phyloP scores from a whole-genome alignment of 2,797 vertebrate species.

The Capromys pilorides region DNA sequence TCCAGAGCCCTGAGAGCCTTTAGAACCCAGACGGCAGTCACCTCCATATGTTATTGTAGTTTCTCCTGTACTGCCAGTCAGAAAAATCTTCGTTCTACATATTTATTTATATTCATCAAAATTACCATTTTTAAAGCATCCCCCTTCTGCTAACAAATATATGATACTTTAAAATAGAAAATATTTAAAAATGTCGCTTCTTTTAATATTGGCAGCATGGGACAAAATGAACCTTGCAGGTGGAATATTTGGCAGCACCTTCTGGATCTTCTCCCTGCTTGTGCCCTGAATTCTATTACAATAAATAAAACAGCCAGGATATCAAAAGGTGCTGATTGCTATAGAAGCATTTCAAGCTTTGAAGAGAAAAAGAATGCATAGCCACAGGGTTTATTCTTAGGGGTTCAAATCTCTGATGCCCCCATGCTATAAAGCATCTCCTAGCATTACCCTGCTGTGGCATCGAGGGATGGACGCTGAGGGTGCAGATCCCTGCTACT shows the following conservation, averaged over 20 bases:
- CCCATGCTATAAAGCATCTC: not conserved
- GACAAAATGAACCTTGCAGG: not conserved
- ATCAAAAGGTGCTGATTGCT: not conserved
- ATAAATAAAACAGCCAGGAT: not conserved
- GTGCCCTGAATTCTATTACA: not conserved
- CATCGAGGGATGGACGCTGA: not conserved
- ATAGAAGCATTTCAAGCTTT: not conserved
- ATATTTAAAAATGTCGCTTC: not conserved
- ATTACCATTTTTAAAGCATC: not conserved
- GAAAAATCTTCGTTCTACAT: not conserved
- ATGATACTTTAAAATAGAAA: not conserved
- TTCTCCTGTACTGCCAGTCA: not conserved
- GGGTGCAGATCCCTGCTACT: not conserved
- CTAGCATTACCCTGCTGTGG: not conserved
- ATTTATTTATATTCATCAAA: not conserved
- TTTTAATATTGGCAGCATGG: not conserved
- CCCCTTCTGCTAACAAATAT: not conserved
- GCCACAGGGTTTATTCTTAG: not conserved
- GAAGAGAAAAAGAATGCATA: not conserved
- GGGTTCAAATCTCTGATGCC: not conserved
- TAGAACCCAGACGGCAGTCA: not conserved
- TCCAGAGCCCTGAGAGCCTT: not conserved
- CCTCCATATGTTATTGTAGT: accelerated
- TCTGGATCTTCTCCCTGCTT: not conserved
- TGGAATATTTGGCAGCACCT: not conserved